These are phyloP conservation scores for Ladona fulva DNA, from an alignment of 1,140 invertebrate species.

Conservation along the genomic window DNA sequence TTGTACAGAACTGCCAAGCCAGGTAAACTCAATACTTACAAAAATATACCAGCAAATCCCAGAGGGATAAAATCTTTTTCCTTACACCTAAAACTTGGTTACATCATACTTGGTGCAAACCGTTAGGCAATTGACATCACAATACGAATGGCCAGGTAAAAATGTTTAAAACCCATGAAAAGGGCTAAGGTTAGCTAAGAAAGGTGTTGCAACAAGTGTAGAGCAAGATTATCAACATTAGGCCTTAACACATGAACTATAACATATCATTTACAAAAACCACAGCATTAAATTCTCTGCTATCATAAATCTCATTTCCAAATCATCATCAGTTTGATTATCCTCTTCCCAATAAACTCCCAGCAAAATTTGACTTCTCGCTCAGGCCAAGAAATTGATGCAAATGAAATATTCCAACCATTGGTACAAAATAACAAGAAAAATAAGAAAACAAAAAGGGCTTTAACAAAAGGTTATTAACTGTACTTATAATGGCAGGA, in stretches of 20 bases:
- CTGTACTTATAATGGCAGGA: not conserved
- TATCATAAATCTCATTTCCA: too few relatives aligned
- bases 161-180: not conserved
- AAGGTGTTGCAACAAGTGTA: not conserved
- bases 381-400: not conserved
- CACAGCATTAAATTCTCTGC: too few relatives aligned
- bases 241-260: too few relatives aligned
- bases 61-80: not conserved
- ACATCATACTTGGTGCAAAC: constrained; percentile 1
- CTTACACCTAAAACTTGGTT: not conserved
- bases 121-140: not conserved
- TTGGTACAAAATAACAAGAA: not conserved
- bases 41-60: constrained; percentile 1
- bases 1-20: not conserved
- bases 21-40: not conserved
- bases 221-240: not conserved
- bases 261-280: too few relatives aligned
- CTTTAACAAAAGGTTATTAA: not conserved
- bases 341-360: not conserved
- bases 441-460: not conserved
- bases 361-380: not conserved
- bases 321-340: not conserved
- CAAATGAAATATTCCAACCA: not conserved
- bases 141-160: not conserved
- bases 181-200: not conserved